phyloP scores from a whole-genome alignment of 2,888 invertebrate genomes.

The Erebia aethiops region DNA sequence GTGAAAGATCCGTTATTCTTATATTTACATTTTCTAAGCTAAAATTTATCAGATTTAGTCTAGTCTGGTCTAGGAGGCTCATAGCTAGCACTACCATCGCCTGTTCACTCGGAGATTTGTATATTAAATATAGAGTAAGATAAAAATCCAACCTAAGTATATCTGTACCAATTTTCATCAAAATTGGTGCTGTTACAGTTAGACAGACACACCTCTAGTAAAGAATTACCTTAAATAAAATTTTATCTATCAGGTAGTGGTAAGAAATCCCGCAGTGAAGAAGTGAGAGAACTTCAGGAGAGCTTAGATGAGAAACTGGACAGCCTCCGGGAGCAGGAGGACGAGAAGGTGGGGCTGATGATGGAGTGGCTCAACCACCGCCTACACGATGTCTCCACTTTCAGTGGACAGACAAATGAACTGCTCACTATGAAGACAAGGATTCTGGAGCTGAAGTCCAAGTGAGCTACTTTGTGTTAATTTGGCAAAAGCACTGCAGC shows the following conservation, averaged over 20 bases:
- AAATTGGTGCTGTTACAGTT: no score
- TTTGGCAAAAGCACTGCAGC: neutral
- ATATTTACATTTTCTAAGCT: neutral
- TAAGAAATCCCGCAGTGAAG: conserved; percentile 51
- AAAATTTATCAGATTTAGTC: no score
- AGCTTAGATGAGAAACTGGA: conserved; percentile 65
- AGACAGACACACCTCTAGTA: no score
- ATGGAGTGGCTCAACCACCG: conserved; percentile 75
- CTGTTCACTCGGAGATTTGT: no score
- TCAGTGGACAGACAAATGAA: conserved; percentile 63
- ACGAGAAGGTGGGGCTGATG: conserved; percentile 72
- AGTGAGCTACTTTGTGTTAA: conserved; percentile 54
- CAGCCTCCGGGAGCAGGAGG: conserved; percentile 66
- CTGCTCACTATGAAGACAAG: conserved; percentile 65
- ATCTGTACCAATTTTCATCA: no score
- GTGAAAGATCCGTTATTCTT: conserved; percentile 2
- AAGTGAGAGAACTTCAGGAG: conserved; percentile 61
- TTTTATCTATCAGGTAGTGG: neutral
- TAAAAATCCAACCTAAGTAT: no score
- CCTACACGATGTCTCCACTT: conserved; percentile 59
- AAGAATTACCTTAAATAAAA: no score
- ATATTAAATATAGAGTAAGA: no score
- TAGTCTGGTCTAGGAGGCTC: no score
- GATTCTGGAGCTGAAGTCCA: conserved; percentile 73
- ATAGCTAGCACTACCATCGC: no score